Conservation (phyloP, 2,797 vertebrate species). For the Malurus leucopterus region DNA sequence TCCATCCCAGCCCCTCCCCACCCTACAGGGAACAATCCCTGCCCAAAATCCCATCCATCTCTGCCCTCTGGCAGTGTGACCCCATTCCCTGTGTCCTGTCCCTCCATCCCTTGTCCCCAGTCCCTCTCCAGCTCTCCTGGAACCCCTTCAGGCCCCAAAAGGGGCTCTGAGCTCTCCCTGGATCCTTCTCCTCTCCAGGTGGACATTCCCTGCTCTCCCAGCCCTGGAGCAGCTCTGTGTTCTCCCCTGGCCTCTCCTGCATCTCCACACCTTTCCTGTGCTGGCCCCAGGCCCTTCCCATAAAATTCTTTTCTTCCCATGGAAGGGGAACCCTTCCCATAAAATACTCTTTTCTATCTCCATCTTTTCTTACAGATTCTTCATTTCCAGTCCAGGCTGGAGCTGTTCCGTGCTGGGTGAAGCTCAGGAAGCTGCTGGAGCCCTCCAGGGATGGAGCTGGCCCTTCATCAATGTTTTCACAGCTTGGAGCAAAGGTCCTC, state of each 20-base stretch:
- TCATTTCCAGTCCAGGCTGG: neutral
- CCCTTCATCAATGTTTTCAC: slow-evolving; percentile 22
- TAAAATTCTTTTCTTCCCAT: too few relatives aligned
- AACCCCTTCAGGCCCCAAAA: neutral
- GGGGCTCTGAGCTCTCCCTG: neutral
- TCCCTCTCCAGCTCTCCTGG: neutral
- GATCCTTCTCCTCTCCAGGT: neutral
- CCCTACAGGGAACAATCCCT: too few relatives aligned
- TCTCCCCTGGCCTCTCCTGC: neutral
- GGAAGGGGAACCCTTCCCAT: neutral
- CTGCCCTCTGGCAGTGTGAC: too few relatives aligned
- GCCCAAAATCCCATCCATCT: too few relatives aligned
- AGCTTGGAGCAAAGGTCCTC: slow-evolving; percentile 14
- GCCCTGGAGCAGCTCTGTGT: neutral
- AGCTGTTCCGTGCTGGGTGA: slow-evolving; percentile 11
- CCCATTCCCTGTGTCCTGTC: too few relatives aligned
- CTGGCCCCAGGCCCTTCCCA: too few relatives aligned
- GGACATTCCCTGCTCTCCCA: neutral
- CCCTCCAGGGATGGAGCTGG: neutral
- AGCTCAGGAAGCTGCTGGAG: neutral
- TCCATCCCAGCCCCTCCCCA: too few relatives aligned
- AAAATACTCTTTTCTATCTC: neutral
- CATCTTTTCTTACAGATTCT: neutral
- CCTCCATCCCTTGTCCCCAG: too few relatives aligned
- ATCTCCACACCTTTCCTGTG: neutral